Conservation (phyloP, 1,140 invertebrate genomes). For the Helicoverpa armigera region DNA sequence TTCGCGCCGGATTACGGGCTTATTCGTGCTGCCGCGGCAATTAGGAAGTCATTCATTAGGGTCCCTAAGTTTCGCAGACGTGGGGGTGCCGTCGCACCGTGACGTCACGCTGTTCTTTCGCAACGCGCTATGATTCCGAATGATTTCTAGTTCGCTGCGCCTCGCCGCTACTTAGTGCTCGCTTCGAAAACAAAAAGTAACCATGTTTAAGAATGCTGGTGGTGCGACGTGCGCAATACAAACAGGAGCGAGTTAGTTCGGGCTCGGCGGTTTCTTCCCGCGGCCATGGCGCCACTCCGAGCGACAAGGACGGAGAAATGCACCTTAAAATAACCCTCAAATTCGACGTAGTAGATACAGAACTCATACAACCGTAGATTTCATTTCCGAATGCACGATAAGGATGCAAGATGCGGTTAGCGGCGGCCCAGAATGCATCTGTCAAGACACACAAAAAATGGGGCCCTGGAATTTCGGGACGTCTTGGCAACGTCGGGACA, state of each 20-base stretch:
- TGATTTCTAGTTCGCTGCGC: conserved; percentile 62
- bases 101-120: conserved; percentile 78
- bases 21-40: conserved; percentile 84
- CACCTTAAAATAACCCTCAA: conserved; percentile 82
- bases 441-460: conserved; percentile 84
- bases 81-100: conserved; percentile 80
- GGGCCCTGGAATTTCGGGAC: conserved; percentile 83
- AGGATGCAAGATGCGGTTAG: conserved; percentile 83
- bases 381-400: conserved; percentile 77
- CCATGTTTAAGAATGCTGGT: conserved; percentile 71
- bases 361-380: conserved; percentile 67
- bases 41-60: conserved; percentile 86
- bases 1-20: conserved; percentile 81
- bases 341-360: conserved; percentile 73
- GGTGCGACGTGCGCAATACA: conserved; percentile 66
- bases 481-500: conserved; percentile 74
- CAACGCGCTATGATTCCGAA: conserved; percentile 59
- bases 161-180: conserved; percentile 37
- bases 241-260: conserved; percentile 76
- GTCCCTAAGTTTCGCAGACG: conserved; percentile 86
- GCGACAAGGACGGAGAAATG: conserved; percentile 72
- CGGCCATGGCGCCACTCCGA: conserved; percentile 76
- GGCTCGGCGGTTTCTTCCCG: conserved; percentile 59
- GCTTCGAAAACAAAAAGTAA: conserved; percentile 72
- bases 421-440: conserved; percentile 84